Base-by-base conservation (phyloP, 2,797 vertebrate genomes). In the Psittacula echo region DNA sequence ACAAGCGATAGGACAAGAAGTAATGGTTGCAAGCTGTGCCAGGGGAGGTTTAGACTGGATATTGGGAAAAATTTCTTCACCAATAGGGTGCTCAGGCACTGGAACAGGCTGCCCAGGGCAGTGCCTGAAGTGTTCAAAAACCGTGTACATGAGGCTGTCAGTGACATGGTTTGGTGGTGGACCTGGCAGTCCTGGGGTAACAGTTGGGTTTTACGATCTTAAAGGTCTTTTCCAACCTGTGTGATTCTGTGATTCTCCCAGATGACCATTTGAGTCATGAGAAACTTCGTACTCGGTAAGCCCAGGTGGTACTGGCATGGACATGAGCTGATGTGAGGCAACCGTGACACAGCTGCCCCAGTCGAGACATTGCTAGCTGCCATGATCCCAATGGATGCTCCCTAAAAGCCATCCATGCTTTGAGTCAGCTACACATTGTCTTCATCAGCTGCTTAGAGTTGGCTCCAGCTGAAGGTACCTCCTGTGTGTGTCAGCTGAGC, bases 271-370 rank as follows among this genome's bases (percentile, higher is more conserved):
- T 42, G 54, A 88, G 39, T 47, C 34, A n/a, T 5, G 34, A 45
- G 41, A 30, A 51, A 42, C 22, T 4, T 65, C 26, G 19, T 15
- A 21, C 7, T 20, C 0, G 0, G 24, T 16, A 71, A 53, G 54
- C 32, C 37, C 39, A n/a, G 44, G 10, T 5, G 8, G 23, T 78
- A 45, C 23, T 14, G 21, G 58, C 56, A 54, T 0, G 7, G 56
- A 51, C 26, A 56, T 29, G 16, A 70, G 54, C 34, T 7, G 29
- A 11, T 22, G 39, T 7, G 3, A 80, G 37, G n/a, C 0, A 0
- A 13, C 34, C 34, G 16, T 1, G 29, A 62, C 29, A 51, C 22
- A 45, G 22, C 34, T 8, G 13, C 39, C 9, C 56, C 29, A 61
- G 26, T 5, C 11, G 29, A 37, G 39, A 60, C 23, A 5, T 62